Conservation (phyloP, 2,888 invertebrate species). For the Panopea generosa region DNA sequence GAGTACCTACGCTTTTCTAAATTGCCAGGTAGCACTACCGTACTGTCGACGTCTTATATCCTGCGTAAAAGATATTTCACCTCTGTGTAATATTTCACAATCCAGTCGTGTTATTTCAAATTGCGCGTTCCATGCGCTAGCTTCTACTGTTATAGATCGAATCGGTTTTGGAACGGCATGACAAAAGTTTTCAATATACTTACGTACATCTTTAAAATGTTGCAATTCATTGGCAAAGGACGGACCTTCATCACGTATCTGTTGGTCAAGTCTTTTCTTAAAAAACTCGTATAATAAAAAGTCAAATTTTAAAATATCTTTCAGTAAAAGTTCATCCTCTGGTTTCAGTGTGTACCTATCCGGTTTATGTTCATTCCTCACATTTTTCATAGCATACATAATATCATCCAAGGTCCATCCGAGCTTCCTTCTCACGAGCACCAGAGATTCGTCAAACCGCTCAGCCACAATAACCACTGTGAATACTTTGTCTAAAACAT, state of each 20-base stretch:
- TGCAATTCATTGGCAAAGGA: constrained; percentile 37
- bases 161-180: constrained; percentile 24
- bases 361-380: constrained; percentile 27
- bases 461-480: constrained; percentile 53
- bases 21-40: constrained; percentile 46
- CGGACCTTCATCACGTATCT: constrained; percentile 44
- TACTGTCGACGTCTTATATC: constrained; percentile 51
- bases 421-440: constrained; percentile 47
- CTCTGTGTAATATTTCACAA: constrained; percentile 44
- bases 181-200: constrained; percentile 51
- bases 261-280: constrained; percentile 22
- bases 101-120: constrained; percentile 43
- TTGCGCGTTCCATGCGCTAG: constrained; percentile 42
- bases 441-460: constrained; percentile 56
- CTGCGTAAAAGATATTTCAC: constrained; percentile 54
- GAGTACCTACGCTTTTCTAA: too few relatives aligned
- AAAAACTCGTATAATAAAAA: constrained; percentile 58
- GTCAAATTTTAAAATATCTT: constrained; percentile 46
- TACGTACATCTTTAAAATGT: constrained; percentile 42
- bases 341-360: constrained; percentile 19
- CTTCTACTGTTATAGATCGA: constrained; percentile 22
- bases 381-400: constrained; percentile 58
- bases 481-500: constrained; percentile 55
- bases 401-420: constrained; percentile 54
- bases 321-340: constrained; percentile 24